Evolutionary conservation across 1,140 invertebrate genomes (phyloP).

Genomic region (Drosophila kohkoa): DNA sequence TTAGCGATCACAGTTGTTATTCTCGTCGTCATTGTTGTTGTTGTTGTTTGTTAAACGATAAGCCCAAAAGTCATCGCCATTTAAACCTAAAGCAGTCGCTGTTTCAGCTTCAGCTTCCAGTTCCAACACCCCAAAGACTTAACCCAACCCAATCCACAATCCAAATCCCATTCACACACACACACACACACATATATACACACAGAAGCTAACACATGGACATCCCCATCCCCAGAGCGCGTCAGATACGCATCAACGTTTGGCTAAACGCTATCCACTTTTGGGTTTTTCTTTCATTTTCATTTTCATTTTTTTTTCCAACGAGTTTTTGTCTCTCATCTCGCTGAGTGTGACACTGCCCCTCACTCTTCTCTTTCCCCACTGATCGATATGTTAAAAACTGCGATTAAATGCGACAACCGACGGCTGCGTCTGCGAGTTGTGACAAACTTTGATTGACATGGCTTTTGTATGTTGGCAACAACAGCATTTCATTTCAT

Average conservation of each 20-base stretch:
- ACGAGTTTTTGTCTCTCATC: conserved; percentile 23
- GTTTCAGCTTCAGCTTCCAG: conserved; percentile 16
- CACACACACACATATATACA: no score
- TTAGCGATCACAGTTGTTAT: conserved; percentile 40
- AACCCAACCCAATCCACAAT: conserved; percentile 23
- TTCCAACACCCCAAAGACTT: conserved; percentile 71
- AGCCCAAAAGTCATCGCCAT: conserved; percentile 73
- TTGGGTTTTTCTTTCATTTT: conserved; percentile 44
- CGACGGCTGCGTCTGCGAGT: conserved; percentile 37
- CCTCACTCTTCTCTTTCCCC: not conserved
- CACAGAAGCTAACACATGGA: conserved; percentile 6
- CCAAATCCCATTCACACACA: conserved; percentile 2
- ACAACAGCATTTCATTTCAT: conserved; percentile 44
- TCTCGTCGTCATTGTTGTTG: conserved; percentile 22
- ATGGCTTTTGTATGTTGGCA: conserved; percentile 65
- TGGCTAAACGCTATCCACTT: conserved; percentile 76
- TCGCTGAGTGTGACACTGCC: conserved; percentile 13
- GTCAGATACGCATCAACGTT: conserved; percentile 77
- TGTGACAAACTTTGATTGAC: conserved; percentile 80
- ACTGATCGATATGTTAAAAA: conserved; percentile 80
- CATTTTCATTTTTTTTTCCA: conserved; percentile 29
- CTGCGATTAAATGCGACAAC: conserved; percentile 73
- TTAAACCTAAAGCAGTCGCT: conserved; percentile 70
- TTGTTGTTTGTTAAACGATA: conserved; percentile 51
- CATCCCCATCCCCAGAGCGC: conserved; percentile 57